Percentiles rank a stretch among this genome's conserved stretches.
Evolutionary conservation across 2,888 invertebrate genomes (phyloP).

Genomic region (Drosophila picticornis): DNA sequence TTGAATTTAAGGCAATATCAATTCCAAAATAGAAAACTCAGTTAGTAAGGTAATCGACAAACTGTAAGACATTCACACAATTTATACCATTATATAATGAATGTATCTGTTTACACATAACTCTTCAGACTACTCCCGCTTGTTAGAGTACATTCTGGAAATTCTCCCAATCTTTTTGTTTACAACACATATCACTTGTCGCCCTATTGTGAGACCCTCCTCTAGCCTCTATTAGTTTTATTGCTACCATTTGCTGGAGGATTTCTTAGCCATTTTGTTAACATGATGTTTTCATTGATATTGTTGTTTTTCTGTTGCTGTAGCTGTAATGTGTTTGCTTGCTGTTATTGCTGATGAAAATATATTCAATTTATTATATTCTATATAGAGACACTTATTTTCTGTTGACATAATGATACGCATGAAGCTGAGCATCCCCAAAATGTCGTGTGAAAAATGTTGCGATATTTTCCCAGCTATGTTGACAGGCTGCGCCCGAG

Average conservation of each 20-base stretch:
- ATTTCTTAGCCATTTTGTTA: conserved; percentile 70
- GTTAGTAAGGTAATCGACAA: background rate
- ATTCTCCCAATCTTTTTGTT: conserved; percentile 50
- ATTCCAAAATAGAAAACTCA: background rate
- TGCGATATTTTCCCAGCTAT: conserved; percentile 49
- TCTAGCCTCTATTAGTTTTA: conserved; percentile 45
- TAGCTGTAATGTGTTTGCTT: conserved; percentile 59
- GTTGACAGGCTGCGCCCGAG: conserved; percentile 39
- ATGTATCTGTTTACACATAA: background rate
- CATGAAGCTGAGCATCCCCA: conserved; percentile 42
- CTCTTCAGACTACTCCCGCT: conserved; percentile 22
- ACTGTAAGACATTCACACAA: background rate
- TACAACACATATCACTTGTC: conserved; percentile 68
- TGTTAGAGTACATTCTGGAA: conserved; percentile 24
- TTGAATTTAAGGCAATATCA: background rate
- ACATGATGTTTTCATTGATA: conserved; percentile 71
- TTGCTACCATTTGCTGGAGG: conserved; percentile 45
- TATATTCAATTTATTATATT: conserved; percentile 78
- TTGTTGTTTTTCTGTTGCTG: conserved; percentile 40
- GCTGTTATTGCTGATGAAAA: conserved; percentile 76
- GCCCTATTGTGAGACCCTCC: conserved; percentile 34
- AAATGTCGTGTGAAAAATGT: conserved; percentile 51
- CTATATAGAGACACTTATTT: conserved; percentile 75
- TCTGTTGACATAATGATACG: conserved; percentile 69
- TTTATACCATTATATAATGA: background rate